A percentile compares a stretch with the other conserved stretches of the same genome.
Evolutionary conservation across 2,888 invertebrate genomes (phyloP).

Genomic region (Andrena minutula): DNA sequence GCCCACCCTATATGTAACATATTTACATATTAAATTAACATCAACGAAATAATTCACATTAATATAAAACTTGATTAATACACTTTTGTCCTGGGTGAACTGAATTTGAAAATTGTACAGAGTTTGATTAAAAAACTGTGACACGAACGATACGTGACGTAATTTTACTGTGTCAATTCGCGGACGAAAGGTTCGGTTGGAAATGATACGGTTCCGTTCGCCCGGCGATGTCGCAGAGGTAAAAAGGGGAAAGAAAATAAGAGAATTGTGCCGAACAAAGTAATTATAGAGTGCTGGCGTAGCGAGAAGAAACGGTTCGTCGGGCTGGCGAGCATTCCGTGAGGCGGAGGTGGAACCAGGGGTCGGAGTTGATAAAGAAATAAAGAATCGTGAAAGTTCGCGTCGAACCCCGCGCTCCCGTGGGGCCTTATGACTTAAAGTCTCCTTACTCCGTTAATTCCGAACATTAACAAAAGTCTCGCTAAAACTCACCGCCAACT

Average conservation of each 20-base stretch:
- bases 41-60: too few species aligned
- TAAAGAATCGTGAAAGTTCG: constrained; percentile 84
- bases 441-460: constrained; percentile 85
- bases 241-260: constrained; percentile 64
- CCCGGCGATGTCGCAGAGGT: constrained; percentile 37
- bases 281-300: constrained; percentile 74
- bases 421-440: constrained; percentile 85
- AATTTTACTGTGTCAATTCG: constrained; percentile 21
- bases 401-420: constrained; percentile 82
- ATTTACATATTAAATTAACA: too few species aligned
- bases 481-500: constrained; percentile 84
- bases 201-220: constrained; percentile 6
- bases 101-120: neutral
- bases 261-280: constrained; percentile 74
- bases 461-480: constrained; percentile 85
- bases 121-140: neutral
- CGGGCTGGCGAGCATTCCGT: constrained; percentile 64
- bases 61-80: too few species aligned
- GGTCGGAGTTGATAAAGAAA: constrained; percentile 84
- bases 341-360: constrained; percentile 62
- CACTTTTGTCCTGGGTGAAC: too few species aligned
- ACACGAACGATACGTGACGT: constrained; percentile 1
- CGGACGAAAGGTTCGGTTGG: constrained; percentile 2
- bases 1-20: too few species aligned
- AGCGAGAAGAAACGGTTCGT: constrained; percentile 72